Base-by-base conservation (phyloP, 2,797 vertebrate species). In the Channa striata region DNA sequence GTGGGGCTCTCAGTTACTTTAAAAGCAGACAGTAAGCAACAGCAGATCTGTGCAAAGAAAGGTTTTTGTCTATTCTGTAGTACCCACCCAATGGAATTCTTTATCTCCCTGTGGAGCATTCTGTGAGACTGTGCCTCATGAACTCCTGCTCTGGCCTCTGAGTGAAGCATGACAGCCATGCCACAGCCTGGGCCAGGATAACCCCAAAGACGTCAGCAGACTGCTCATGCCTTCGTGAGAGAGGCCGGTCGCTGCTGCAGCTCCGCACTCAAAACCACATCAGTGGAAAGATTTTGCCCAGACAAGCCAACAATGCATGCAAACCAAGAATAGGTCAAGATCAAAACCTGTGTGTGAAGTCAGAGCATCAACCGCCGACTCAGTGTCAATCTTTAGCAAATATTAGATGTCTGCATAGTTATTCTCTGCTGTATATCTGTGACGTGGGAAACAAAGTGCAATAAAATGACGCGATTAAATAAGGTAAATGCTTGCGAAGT, bases 161-260 rank as follows among this genome's bases (percentile, higher is more conserved):
- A 91, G 81, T 79, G 79, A 87, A 75, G 89, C 88, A 87, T 86
- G 87, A 86, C 88, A 87, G 81, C 73, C 74, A 66, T 87, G 90
- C 86, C 91, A 91, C 80, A 84, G 82, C 49, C 71, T 5, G 14
- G 69, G 79, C 88, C 87, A 89, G 84, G 84, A 91, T 91, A 91
- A 91, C 91, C 91, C 89, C 77, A 91, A 86, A 90, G 89, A 93
- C 87, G 91, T 92, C 91, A 93, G 82, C 86, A 88, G 72, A 70
- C 68, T 60, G 59, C 74, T 78, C 53, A 51, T 82, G 73, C 81
- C 80, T 89, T 72, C 61, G 78, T 91, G 92, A 88, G 88, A 90
- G 82, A 85, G 79, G 69, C 71, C 70, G 78, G 80, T 67, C 37
- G 23, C 57, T 12, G 52, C 72, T 86, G 73, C 75, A 86, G 67